phyloP scores from a whole-genome alignment of 2,888 invertebrate species.

The Drosophila yooni region DNA sequence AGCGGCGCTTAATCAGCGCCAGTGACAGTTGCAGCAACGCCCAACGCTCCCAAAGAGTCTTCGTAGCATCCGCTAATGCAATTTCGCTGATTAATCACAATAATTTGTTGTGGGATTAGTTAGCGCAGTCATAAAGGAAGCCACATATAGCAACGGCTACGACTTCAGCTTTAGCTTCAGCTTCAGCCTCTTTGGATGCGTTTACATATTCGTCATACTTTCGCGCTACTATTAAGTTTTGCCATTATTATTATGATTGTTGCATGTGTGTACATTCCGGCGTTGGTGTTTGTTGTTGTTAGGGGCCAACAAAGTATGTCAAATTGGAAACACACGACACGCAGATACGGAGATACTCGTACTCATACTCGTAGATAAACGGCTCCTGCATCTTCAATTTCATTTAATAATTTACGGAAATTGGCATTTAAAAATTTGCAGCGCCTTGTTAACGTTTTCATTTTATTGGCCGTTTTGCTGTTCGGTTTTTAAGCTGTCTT shows the following conservation, averaged over 20 bases:
- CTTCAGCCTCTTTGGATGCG: conserved; percentile 46
- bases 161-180: neutral
- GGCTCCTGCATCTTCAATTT: conserved; percentile 74
- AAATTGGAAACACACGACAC: conserved; percentile 76
- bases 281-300: conserved; percentile 25
- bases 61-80: conserved; percentile 70
- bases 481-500: conserved; percentile 7
- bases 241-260: conserved; percentile 79
- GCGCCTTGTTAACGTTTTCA: conserved; percentile 70
- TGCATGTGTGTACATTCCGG: conserved; percentile 40
- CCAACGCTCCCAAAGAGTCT: conserved; percentile 46
- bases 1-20: conserved; percentile 74
- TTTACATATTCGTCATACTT: conserved; percentile 79
- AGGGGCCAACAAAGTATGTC: conserved; percentile 69
- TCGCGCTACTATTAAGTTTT: conserved; percentile 77
- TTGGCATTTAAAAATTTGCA: conserved; percentile 78
- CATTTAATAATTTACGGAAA: conserved; percentile 81
- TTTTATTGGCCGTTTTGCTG: conserved; percentile 16
- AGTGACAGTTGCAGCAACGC: conserved; percentile 78
- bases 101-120: conserved; percentile 81
- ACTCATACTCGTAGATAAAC: conserved; percentile 47
- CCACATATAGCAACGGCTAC: conserved; percentile 5
- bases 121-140: conserved; percentile 58
- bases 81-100: conserved; percentile 81
- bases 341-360: conserved; percentile 48